phyloP scores from a whole-genome alignment of 2,113 vertebrate genomes.

The Ivindomyrus marchei region DNA sequence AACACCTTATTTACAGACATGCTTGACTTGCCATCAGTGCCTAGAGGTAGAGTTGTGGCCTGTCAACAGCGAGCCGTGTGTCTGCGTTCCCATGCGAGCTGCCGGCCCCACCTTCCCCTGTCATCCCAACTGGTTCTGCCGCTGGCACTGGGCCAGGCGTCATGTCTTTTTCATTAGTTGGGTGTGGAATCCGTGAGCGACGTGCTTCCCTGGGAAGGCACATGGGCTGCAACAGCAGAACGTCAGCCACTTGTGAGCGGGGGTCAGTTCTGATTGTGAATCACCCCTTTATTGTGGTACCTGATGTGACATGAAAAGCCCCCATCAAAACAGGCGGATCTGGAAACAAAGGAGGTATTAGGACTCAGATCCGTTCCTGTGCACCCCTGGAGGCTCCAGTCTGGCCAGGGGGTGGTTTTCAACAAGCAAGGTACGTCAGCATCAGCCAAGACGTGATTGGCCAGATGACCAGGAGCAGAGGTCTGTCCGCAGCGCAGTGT shows the following conservation, averaged over 20 bases:
- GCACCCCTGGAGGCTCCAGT: background rate
- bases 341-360: conserved; percentile 6
- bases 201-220: background rate
- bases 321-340: background rate
- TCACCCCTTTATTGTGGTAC: background rate
- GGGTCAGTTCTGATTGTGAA: background rate
- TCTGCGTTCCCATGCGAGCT: background rate
- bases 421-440: background rate
- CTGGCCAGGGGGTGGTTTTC: background rate
- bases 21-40: background rate
- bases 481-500: background rate
- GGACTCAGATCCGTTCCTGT: background rate
- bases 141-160: background rate
- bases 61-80: background rate
- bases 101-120: background rate
- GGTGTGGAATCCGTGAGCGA: background rate
- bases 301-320: background rate
- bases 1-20: background rate
- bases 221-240: background rate
- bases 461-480: background rate
- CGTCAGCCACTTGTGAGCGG: background rate
- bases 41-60: background rate
- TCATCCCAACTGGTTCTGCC: background rate
- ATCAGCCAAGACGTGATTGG: background rate
- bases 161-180: background rate